Base-by-base conservation (phyloP, 2,888 invertebrate genomes). In the Eurytoma adleriae region DNA sequence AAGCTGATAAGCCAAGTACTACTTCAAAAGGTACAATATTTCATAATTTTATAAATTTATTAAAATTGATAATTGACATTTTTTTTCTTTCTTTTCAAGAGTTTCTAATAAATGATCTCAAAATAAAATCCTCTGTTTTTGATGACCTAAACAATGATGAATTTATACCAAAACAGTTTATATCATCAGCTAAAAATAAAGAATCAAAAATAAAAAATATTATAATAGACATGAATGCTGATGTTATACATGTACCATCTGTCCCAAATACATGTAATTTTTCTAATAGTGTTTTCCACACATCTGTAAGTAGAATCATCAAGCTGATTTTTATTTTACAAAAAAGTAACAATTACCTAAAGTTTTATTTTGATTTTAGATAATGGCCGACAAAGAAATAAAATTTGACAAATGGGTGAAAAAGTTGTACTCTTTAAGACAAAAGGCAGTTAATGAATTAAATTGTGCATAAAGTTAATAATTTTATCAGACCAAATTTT, bases 401-500 rank as follows among this genome's bases (percentile, higher is more conserved):
- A 92, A 94, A 79, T 93, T 93, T 86, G 95, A 96, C 83, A 95
- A 94, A 91, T 96, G 96, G 96, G 93, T 95, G 50, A 95, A 94
- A 85, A 94, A 94, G 86, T 90, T 94, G 1, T 94, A 92, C 85
- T 92, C 92, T 64, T 93, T 93, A 83, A 92, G 95, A 75, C 94
- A 94, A 84, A 94, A 94, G 89, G 93, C 93, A 88, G 89, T 93
- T 57, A 91, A 91, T 85, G 94, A 90, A 75, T 84, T 86, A 54
- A 75, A 81, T 72, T 57, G 50, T 56, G 61, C 66, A 24, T 78
- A 24, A 61, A 2, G n/a, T 24, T 66, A 48, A 16, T 16, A 24
- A 40, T 24, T 13, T 40, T 67, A 76, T 61, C 14, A 57, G 14
- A 72, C 56, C 56, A 61, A n/a, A 67, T 48, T 59, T 75, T 81